Evolutionary conservation across 1,140 invertebrate genomes (phyloP), one percentile per base, ranked within the genome.

Genomic region (Acromyrmex heyeri): DNA sequence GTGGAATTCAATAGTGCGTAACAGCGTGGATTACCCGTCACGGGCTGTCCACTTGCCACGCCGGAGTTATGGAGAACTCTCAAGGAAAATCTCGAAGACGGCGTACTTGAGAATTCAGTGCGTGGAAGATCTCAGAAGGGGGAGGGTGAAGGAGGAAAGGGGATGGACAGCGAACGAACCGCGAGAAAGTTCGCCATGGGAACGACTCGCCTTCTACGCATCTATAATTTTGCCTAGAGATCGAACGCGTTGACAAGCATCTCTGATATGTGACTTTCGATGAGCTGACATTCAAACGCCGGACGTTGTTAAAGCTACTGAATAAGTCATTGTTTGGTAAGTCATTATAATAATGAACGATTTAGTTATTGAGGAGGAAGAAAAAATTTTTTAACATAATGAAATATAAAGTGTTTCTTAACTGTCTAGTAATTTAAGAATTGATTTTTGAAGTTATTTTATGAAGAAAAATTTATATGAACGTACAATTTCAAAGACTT

Each of bases 31-130:
- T 75, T 44, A 75, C 69, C 69, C 79, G 79, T 73, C 79, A 83
- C 79, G 79, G 67, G 67, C 69, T 83, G 79, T 83, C 79, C 79
- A 83, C 79, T 83, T 57, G 79, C 57, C 79, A 75, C 69, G 57
- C 27, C 55, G 57, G 69, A 83, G 79, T 83, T 83, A 83, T 83
- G 79, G 79, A 83, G 79, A 83, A 83, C 79, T 83, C 79, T 83
- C 38, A 57, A 83, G 69, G 79, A 83, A 83, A 83, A 83, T 83
- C 79, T 83, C 79, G 12, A 83, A 50, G 79, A 83, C 69, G 79
- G 55, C n/a, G 70, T 57, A 83, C 79, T 83, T 75, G 79, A 83
- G 69, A 75, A 83, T 83, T 83, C 79, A 83, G 69, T 67, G 75
- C 59, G 83, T 67, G 21, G 57, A 64, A 55, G 79, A 83, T 50